These are phyloP conservation scores for Nomia melanderi DNA, from an alignment of 1,140 invertebrate species.

Conservation along the genomic window DNA sequence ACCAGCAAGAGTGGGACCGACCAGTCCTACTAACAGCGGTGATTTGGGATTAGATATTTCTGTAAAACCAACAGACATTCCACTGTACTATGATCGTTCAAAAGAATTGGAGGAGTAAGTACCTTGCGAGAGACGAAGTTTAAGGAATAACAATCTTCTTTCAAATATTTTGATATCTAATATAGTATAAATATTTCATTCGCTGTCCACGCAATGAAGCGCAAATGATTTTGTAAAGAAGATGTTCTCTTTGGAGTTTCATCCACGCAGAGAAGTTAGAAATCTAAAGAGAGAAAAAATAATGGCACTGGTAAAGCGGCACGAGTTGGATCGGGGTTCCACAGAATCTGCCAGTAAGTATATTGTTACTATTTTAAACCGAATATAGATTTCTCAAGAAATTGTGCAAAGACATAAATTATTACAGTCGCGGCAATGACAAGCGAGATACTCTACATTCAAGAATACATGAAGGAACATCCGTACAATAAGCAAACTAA, in stretches of 20 bases:
- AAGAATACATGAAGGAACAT: conserved; percentile 79
- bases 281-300: conserved; percentile 75
- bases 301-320: conserved; percentile 81
- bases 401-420: background rate
- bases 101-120: conserved; percentile 82
- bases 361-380: background rate
- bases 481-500: conserved; percentile 82
- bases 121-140: no score
- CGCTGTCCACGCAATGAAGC: conserved; percentile 71
- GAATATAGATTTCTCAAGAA: background rate
- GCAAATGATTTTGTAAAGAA: conserved; percentile 82
- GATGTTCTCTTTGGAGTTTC: conserved; percentile 82
- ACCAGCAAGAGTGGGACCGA: conserved; percentile 21
- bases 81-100: conserved; percentile 75
- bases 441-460: conserved; percentile 81
- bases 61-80: conserved; percentile 73
- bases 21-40: conserved; percentile 82
- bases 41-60: conserved; percentile 80
- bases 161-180: no score
- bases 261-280: conserved; percentile 73
- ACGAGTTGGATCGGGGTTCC: conserved; percentile 82
- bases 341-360: conserved; percentile 82
- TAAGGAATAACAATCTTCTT: no score
- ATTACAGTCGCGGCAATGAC: conserved; percentile 83
- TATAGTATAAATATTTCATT: background rate